These are phyloP conservation scores for Pogonomyrmex californicus DNA, from an alignment of 1,140 invertebrate genomes.

Conservation along the genomic window DNA sequence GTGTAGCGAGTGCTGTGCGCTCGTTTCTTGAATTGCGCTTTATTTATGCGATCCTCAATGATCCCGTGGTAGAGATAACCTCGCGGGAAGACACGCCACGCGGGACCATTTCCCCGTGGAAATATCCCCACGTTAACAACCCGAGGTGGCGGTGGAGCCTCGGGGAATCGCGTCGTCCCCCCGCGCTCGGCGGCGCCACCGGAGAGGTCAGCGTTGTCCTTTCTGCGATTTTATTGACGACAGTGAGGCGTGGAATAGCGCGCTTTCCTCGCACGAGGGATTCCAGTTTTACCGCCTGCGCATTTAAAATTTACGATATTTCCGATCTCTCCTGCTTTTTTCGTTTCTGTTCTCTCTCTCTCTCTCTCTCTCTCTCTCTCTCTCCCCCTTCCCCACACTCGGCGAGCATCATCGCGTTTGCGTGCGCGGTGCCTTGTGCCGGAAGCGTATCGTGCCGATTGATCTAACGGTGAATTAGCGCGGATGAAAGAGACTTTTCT, in stretches of 20 bases:
- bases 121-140: conserved; percentile 62
- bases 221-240: conserved; percentile 64
- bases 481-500: conserved; percentile 64
- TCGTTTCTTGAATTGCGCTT: conserved; percentile 50
- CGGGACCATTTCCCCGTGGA: conserved; percentile 42
- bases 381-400: no score
- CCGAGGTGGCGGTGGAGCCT: conserved; percentile 15
- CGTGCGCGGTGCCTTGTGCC: conserved; percentile 5
- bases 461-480: conserved; percentile 71
- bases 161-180: conserved; percentile 36
- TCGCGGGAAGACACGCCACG: conserved; percentile 32
- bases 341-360: not conserved
- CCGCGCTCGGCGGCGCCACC: not conserved
- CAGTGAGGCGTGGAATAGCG: conserved; percentile 33
- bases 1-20: not conserved
- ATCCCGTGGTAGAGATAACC: conserved; percentile 43
- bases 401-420: conserved; percentile 2
- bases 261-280: conserved; percentile 30
- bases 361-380: not conserved
- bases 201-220: conserved; percentile 33
- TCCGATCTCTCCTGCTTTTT: not conserved
- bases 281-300: conserved; percentile 40
- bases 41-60: conserved; percentile 52
- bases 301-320: conserved; percentile 45
- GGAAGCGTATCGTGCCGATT: conserved; percentile 53